Conservation (phyloP, 1,140 invertebrate genomes). For the Calliphora vicina region DNA sequence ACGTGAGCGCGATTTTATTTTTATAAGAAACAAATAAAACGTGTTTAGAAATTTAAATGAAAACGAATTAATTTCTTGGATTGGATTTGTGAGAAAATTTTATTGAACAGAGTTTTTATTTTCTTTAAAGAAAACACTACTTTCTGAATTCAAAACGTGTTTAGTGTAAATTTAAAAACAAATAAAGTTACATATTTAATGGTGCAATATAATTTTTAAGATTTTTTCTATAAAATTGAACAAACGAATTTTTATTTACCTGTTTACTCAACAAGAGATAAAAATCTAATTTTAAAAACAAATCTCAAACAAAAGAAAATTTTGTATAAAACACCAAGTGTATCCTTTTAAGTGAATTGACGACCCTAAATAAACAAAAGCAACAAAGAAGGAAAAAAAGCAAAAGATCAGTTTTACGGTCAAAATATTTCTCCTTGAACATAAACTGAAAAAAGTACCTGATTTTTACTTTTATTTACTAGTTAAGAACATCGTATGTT, state of each 20-base stretch:
- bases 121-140: constrained; percentile 17
- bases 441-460: constrained; percentile 28
- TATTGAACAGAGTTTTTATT: background rate
- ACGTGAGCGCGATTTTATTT: background rate
- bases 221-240: background rate
- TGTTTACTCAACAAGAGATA: background rate
- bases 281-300: background rate
- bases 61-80: constrained; percentile 29
- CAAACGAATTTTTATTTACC: background rate
- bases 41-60: constrained; percentile 7
- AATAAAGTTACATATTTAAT: background rate
- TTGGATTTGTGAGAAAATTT: background rate
- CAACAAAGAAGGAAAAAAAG: background rate
- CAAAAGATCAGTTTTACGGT: background rate
- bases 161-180: background rate
- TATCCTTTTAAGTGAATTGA: background rate
- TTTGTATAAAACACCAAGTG: background rate
- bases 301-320: background rate
- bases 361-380: background rate
- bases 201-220: constrained; percentile 14
- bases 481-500: background rate
- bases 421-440: background rate
- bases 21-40: background rate
- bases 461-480: background rate
- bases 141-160: constrained; percentile 30